Evolutionary conservation across 2,113 vertebrate species (phyloP).

Genomic region (Antigone vipio): DNA sequence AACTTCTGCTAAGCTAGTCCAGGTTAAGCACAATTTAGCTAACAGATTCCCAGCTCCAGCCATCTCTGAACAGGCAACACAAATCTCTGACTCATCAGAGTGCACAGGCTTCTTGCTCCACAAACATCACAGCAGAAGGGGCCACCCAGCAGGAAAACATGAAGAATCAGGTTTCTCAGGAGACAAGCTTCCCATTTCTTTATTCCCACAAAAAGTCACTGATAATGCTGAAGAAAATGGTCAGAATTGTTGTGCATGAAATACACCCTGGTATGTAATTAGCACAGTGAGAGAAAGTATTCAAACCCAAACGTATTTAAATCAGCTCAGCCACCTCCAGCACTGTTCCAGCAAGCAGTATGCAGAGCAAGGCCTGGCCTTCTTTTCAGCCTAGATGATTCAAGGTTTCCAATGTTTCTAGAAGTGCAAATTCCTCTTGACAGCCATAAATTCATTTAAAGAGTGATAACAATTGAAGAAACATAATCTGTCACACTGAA

Average conservation of each 20-base stretch:
- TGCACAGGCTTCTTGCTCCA: neutral
- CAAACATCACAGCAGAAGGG: neutral
- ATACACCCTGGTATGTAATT: neutral
- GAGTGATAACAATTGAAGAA: slow-evolving; percentile 33
- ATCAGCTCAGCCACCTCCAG: neutral
- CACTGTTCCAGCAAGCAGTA: neutral
- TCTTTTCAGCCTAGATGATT: neutral
- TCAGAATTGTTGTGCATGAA: neutral
- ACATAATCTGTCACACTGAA: neutral
- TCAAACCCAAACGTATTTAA: neutral
- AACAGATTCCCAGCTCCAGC: neutral
- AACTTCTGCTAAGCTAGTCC: neutral
- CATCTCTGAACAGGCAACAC: neutral
- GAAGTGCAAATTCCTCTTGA: slow-evolving; percentile 11
- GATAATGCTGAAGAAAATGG: neutral
- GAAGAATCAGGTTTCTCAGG: neutral
- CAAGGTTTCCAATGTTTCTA: neutral
- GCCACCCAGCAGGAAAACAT: rapidly evolving
- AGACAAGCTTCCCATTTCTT: neutral
- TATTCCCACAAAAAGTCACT: neutral
- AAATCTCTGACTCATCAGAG: neutral
- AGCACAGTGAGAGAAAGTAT: neutral
- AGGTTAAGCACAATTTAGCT: neutral
- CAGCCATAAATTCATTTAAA: slow-evolving; percentile 10
- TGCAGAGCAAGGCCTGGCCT: neutral